Evolutionary conservation across 2,888 invertebrate genomes (phyloP).

Genomic region (Drosophila ochracea): DNA sequence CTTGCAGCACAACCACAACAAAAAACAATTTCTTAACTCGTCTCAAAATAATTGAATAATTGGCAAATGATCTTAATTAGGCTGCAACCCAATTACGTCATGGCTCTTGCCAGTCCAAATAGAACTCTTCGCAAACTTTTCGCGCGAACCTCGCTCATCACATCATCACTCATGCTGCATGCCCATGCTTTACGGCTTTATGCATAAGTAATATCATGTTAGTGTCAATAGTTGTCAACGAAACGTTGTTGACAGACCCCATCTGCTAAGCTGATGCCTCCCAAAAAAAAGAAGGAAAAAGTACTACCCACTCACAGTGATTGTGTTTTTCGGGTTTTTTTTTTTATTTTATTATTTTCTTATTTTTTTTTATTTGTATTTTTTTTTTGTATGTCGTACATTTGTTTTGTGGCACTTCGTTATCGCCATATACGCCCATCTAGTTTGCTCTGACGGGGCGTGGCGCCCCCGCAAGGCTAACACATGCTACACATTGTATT

Average conservation of each 20-base stretch:
- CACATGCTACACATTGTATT: slow-evolving; percentile 67
- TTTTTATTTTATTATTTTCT: slow-evolving; percentile 49
- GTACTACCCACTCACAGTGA: slow-evolving; percentile 36
- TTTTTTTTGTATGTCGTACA: slow-evolving; percentile 35
- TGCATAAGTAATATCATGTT: slow-evolving; percentile 77
- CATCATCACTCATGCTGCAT: slow-evolving; percentile 38
- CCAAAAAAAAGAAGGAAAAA: slow-evolving; percentile 2
- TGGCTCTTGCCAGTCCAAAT: too few relatives aligned
- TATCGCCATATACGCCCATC: slow-evolving; percentile 56
- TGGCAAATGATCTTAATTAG: not conserved
- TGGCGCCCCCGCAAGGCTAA: slow-evolving; percentile 35
- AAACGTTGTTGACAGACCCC: slow-evolving; percentile 67
- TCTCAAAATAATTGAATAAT: not conserved
- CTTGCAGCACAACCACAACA: not conserved
- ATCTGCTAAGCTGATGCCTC: slow-evolving; percentile 36
- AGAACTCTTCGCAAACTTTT: not conserved
- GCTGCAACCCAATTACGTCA: not conserved
- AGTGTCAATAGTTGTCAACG: slow-evolving; percentile 78
- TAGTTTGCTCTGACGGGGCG: slow-evolving; percentile 8
- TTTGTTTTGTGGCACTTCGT: slow-evolving; percentile 70
- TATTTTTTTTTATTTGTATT: slow-evolving; percentile 27
- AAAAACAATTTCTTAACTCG: not conserved
- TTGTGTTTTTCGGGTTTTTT: slow-evolving; percentile 47
- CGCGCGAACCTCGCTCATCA: slow-evolving; percentile 16
- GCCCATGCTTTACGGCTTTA: slow-evolving; percentile 61